Conservation (phyloP, 2,113 vertebrate genomes). For the Eupsittula cactorum region DNA sequence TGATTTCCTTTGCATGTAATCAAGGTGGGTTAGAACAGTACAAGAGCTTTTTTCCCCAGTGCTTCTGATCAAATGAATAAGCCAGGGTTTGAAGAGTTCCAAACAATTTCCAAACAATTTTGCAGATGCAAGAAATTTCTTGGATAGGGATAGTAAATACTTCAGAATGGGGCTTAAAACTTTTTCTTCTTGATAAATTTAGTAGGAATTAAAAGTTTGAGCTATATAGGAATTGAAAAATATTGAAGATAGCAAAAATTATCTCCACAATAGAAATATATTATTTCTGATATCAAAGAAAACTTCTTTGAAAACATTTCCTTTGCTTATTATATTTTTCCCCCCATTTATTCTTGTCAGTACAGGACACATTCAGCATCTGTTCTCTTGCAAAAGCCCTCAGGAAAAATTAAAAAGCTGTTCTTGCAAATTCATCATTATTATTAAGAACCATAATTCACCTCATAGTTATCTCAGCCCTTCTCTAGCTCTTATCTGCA, state of each 20-base stretch:
- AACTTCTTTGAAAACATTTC: slow-evolving; percentile 38
- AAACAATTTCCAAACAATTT: neutral
- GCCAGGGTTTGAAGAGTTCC: neutral
- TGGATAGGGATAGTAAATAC: neutral
- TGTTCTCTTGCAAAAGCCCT: slow-evolving; percentile 74
- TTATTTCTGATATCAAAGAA: slow-evolving; percentile 40
- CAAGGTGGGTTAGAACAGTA: neutral
- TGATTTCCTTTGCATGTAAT: neutral
- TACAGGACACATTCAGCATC: slow-evolving; percentile 73
- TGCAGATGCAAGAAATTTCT: neutral
- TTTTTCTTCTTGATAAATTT: neutral
- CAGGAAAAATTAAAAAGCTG: slow-evolving; percentile 79
- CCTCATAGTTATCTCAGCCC: slow-evolving; percentile 68
- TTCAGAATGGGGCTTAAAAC: neutral
- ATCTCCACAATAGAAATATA: neutral
- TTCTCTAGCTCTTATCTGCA: slow-evolving; percentile 63
- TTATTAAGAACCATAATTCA: slow-evolving; percentile 74
- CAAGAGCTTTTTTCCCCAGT: neutral
- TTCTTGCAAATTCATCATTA: slow-evolving; percentile 75
- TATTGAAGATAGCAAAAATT: neutral
- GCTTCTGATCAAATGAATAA: neutral
- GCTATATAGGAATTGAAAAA: neutral
- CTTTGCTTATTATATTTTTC: slow-evolving; percentile 33
- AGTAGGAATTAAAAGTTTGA: neutral
- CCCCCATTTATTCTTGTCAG: slow-evolving; percentile 68